Evolutionary conservation across 1,140 invertebrate genomes (phyloP).

Genomic region (Pseudomyrmex concolor): DNA sequence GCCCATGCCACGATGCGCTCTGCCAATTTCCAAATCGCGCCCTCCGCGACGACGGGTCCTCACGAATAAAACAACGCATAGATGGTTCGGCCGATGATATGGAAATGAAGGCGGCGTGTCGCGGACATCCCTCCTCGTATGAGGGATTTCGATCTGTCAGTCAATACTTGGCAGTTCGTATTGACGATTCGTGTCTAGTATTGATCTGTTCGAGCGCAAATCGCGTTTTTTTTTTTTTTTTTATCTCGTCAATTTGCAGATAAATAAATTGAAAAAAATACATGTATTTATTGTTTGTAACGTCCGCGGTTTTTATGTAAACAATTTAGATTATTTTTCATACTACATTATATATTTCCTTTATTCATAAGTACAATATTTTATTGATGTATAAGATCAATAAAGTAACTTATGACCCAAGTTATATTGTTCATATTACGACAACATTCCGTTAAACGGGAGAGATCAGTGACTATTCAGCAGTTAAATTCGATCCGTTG

Average conservation of each 20-base stretch:
- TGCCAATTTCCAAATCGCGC: constrained; percentile 80
- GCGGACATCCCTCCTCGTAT: not conserved
- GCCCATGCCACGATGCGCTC: constrained; percentile 80
- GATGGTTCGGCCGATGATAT: constrained; percentile 9
- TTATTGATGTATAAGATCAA: too few species aligned
- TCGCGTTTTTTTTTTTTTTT: not conserved
- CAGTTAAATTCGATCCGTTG: not conserved
- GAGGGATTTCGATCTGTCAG: constrained; percentile 3
- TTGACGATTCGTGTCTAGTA: not conserved
- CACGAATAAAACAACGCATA: constrained; percentile 42
- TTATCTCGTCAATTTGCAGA: too few species aligned
- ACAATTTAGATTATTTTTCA: too few species aligned
- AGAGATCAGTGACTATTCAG: constrained; percentile 11
- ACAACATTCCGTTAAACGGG: not conserved
- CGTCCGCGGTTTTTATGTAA: too few species aligned
- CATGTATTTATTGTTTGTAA: too few species aligned
- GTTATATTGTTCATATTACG: not conserved
- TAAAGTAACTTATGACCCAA: not conserved
- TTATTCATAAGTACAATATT: too few species aligned
- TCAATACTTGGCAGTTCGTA: not conserved
- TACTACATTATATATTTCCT: too few species aligned
- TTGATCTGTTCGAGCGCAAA: not conserved
- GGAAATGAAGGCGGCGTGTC: constrained; percentile 42
- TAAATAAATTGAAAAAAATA: too few species aligned
- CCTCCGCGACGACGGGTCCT: constrained; percentile 9